Percentiles rank a stretch among this genome's conserved stretches.
phyloP scores from a whole-genome alignment of 2,888 invertebrate species.

The Drosophila leonis region DNA sequence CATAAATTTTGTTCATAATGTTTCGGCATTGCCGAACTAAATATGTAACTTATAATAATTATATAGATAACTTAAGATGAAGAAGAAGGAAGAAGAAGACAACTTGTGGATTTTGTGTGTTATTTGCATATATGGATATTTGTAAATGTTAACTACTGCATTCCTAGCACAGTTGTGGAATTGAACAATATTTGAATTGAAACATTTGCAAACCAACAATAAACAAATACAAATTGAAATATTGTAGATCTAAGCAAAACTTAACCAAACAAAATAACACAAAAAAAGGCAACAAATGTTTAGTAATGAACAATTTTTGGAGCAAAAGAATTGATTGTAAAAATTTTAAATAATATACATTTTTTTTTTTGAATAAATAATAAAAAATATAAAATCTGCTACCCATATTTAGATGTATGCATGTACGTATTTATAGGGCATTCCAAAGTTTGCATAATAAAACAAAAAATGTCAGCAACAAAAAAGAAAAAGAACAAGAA shows the following conservation, averaged over 20 bases:
- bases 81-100: constrained; percentile 2
- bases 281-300: neutral
- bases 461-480: neutral
- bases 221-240: constrained; percentile 47
- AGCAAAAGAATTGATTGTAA: constrained; percentile 27
- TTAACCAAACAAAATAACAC: constrained; percentile 5
- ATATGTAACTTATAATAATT: constrained; percentile 33
- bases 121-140: constrained; percentile 35
- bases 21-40: constrained; percentile 69
- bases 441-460: constrained; percentile 37
- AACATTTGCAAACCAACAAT: constrained; percentile 48
- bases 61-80: constrained; percentile 3
- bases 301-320: constrained; percentile 9
- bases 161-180: constrained; percentile 80
- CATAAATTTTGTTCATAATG: constrained; percentile 17
- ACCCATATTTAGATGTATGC: constrained; percentile 29
- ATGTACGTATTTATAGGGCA: constrained; percentile 41
- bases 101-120: constrained; percentile 33
- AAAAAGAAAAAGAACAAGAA: neutral
- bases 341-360: constrained; percentile 30
- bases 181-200: constrained; percentile 72
- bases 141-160: constrained; percentile 72
- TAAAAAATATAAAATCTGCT: neutral
- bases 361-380: constrained; percentile 25
- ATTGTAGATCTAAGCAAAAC: constrained; percentile 31